Evolutionary conservation across 2,888 invertebrate species (phyloP), one percentile per base, ranked within the genome.

Genomic region (Orthonychiurus folsomi): DNA sequence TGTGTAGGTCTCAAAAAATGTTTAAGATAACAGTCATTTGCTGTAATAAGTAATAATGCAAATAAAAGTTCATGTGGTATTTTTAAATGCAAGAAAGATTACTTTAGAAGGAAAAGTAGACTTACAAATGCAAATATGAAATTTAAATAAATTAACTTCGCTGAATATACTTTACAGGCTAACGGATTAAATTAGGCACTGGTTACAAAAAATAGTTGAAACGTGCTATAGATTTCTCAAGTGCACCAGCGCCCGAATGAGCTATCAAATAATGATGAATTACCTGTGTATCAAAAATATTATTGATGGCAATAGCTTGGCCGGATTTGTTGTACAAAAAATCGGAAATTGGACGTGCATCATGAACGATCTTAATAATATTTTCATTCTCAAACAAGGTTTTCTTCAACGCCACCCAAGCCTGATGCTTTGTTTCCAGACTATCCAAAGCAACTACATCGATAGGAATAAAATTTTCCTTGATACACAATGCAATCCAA

Each of bases 221-320:
- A n/a, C n/a, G n/a, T n/a, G n/a, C n/a, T n/a, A n/a, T n/a, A n/a
- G n/a, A n/a, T n/a, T n/a, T n/a, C n/a, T n/a, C n/a, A n/a, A n/a
- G n/a, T n/a, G n/a, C n/a, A n/a, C n/a, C 37, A 37, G 37, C 37
- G 37, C 37, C 5, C 5, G 15, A 37, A 37, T 37, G 5, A n/a
- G n/a, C 9, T 37, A 37, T 15, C 5, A 37, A 37, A 37, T 37
- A 37, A 37, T 37, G 5, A 27, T 2, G 27, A 20, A 27, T 20
- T 37, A 56, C 56, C 28, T 56, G 56, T 3, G 56, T 56, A 21
- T 56, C 56, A 27, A 56, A 56, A 12, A 55, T 25, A 24, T 55
- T 55, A 9, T 3, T 55, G 24, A 55, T 3, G 12, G 20, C 24
- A 55, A 55, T 55, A 12, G 5, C 3, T 9, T 23, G 15, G n/a